These are phyloP conservation scores for Progne subis DNA, from an alignment of 2,113 vertebrate genomes.

Conservation along the genomic window DNA sequence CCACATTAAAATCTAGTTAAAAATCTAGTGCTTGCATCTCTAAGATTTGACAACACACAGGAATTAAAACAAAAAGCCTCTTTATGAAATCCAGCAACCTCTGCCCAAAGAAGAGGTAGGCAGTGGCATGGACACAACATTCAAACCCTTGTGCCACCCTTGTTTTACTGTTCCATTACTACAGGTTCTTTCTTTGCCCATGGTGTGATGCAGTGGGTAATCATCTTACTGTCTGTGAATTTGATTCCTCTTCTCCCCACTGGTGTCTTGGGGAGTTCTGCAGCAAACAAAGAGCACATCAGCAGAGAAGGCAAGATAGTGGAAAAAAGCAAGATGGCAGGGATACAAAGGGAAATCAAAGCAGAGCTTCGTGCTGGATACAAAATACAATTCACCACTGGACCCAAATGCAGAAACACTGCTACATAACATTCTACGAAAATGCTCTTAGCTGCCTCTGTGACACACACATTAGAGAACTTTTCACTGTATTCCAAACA, in stretches of 20 bases:
- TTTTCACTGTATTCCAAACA: not conserved
- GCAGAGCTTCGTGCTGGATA: not conserved
- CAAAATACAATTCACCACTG: not conserved
- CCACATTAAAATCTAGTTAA: not conserved
- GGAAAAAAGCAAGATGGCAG: not conserved
- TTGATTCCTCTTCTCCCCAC: constrained; percentile 85
- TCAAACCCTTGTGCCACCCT: not conserved
- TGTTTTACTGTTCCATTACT: not conserved
- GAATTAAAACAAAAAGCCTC: not conserved
- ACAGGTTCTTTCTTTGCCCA: not conserved
- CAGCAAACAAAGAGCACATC: constrained; percentile 56
- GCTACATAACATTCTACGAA: not conserved
- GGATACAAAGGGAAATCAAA: not conserved
- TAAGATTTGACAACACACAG: not conserved
- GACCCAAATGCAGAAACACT: not conserved
- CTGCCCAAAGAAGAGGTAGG: not conserved
- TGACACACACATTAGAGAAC: not conserved
- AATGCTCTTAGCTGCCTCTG: not conserved
- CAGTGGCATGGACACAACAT: not conserved
- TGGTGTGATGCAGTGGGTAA: not conserved
- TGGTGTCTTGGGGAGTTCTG: constrained; percentile 86
- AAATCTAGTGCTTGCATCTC: not conserved
- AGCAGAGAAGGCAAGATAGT: not conserved
- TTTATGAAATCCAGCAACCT: not conserved
- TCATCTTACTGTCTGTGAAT: constrained; percentile 79